Percentiles rank a stretch among this genome's conserved stretches.
These are phyloP conservation scores for Zygogramma bicolorata DNA, from an alignment of 2,888 invertebrate genomes.

Conservation along the genomic window DNA sequence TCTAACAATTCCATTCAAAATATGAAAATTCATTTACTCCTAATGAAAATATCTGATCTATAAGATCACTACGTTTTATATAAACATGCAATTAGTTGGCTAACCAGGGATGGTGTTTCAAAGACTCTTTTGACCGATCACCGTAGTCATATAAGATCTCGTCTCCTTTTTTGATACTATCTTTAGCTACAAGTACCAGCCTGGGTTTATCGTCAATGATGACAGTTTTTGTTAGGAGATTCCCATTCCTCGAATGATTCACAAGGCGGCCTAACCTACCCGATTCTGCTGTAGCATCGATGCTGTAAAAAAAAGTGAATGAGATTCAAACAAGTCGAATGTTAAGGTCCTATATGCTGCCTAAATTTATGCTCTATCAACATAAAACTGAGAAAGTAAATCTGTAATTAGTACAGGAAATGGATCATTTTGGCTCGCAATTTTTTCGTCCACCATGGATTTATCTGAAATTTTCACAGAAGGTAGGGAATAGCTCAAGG, in stretches of 20 bases:
- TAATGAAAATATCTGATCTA: neutral
- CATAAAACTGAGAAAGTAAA: too few species aligned
- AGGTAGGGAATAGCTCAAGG: too few species aligned
- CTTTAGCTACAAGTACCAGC: slow-evolving; percentile 89
- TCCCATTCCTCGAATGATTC: slow-evolving; percentile 95
- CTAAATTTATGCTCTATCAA: too few species aligned
- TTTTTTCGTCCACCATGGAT: too few species aligned
- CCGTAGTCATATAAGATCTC: slow-evolving; percentile 98
- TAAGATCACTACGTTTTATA: neutral
- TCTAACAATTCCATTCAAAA: neutral
- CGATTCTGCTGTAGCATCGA: slow-evolving; percentile 95
- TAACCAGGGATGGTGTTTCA: slow-evolving; percentile 96
- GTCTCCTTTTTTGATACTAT: slow-evolving; percentile 86
- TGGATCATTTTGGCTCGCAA: too few species aligned
- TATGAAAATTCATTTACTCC: neutral
- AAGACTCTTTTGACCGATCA: slow-evolving; percentile 91
- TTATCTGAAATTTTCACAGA: too few species aligned
- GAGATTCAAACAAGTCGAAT: too few species aligned
- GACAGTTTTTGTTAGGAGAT: slow-evolving; percentile 90
- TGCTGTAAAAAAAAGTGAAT: slow-evolving; percentile 73
- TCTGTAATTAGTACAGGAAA: too few species aligned
- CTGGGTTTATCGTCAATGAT: slow-evolving; percentile 83
- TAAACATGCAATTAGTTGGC: slow-evolving; percentile 66
- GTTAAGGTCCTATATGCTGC: too few species aligned
- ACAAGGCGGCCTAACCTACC: slow-evolving; percentile 91